Conservation (phyloP, 2,888 invertebrate species). For the Brachyopa scutellaris region DNA sequence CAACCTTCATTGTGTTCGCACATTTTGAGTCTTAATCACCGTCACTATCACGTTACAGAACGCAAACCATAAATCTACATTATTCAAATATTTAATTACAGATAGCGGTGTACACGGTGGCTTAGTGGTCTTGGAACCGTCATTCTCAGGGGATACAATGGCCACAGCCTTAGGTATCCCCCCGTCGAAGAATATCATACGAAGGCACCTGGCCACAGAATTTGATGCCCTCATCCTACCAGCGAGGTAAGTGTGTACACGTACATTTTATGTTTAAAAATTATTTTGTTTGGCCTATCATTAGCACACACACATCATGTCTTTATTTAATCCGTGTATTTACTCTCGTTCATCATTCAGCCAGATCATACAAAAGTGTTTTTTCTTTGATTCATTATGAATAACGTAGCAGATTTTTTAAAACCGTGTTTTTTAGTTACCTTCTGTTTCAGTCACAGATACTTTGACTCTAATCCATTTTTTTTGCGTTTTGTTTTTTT, state of each 20-base stretch:
- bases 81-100: constrained; percentile 82
- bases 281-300: constrained; percentile 69
- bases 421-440: neutral
- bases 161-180: constrained; percentile 96
- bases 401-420: constrained; percentile 14
- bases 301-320: constrained; percentile 72
- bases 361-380: constrained; percentile 21
- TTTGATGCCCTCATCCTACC: constrained; percentile 95
- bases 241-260: constrained; percentile 87
- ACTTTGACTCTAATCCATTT: constrained; percentile 57
- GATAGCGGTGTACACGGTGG: constrained; percentile 98
- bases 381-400: too few relatives aligned
- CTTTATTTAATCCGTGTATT: constrained; percentile 53
- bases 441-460: constrained; percentile 17
- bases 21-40: neutral
- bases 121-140: constrained; percentile 94
- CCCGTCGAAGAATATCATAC: constrained; percentile 95
- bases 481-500: constrained; percentile 36
- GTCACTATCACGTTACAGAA: neutral
- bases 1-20: neutral
- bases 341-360: constrained; percentile 34
- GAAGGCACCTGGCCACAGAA: constrained; percentile 94
- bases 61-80: neutral
- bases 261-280: constrained; percentile 3
- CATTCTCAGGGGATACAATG: constrained; percentile 97